Evolutionary conservation across 2,113 vertebrate genomes (phyloP).

Genomic region (Candoia aspera): DNA sequence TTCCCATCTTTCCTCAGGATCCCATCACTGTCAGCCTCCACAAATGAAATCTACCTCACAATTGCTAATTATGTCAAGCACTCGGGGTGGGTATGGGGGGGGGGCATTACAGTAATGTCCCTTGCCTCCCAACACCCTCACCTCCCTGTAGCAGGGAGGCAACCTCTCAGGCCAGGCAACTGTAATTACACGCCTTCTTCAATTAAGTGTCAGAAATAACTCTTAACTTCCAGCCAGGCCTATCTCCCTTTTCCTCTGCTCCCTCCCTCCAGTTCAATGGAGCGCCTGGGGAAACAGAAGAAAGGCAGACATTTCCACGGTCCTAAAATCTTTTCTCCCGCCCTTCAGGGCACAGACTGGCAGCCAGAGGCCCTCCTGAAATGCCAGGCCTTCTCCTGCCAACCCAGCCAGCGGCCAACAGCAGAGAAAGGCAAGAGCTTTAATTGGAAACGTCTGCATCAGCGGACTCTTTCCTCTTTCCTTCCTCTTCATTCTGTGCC

Average conservation of each 20-base stretch:
- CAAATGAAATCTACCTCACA: neutral
- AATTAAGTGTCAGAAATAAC: neutral
- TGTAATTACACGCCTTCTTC: neutral
- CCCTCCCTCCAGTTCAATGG: too few relatives aligned
- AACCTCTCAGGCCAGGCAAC: neutral
- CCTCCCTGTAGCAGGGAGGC: neutral
- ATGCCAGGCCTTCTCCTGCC: neutral
- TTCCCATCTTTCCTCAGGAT: neutral
- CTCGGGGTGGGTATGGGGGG: neutral
- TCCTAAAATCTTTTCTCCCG: neutral
- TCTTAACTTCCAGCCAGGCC: too few relatives aligned
- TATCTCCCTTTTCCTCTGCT: too few relatives aligned
- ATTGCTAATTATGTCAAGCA: neutral
- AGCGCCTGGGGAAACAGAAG: neutral
- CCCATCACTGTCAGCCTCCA: neutral
- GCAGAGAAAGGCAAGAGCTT: neutral
- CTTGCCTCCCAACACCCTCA: neutral
- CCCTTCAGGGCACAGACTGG: neutral
- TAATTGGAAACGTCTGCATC: neutral
- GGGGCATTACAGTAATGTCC: neutral
- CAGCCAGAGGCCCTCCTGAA: neutral
- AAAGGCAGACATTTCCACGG: neutral
- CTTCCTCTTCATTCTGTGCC: neutral
- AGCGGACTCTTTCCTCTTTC: too few relatives aligned
- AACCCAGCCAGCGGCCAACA: neutral